Conservation (phyloP, 2,113 vertebrate species). For the Leptobrachium ailaonicum region DNA sequence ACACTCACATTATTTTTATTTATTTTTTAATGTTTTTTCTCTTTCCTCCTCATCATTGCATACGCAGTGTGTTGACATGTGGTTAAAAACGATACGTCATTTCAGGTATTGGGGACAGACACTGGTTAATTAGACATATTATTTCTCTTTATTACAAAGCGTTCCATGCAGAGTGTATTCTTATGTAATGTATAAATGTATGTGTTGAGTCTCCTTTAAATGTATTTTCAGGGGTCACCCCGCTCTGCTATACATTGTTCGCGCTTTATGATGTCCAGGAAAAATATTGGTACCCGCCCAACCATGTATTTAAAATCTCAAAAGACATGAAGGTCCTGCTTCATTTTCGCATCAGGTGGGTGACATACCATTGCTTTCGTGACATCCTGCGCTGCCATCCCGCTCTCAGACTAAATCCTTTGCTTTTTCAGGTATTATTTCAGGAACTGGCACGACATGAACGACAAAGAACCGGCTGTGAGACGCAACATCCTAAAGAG, state of each 20-base stretch:
- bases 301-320: constrained; percentile 70
- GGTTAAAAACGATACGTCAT: too few species aligned
- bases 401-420: background rate
- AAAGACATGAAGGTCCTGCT: constrained; percentile 62
- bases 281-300: constrained; percentile 84
- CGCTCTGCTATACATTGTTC: constrained; percentile 82
- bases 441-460: constrained; percentile 86
- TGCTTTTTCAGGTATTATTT: constrained; percentile 81
- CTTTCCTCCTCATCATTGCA: too few species aligned
- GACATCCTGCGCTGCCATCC: background rate
- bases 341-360: constrained; percentile 86
- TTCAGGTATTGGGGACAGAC: too few species aligned
- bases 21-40: too few species aligned
- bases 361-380: background rate
- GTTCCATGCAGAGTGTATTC: too few species aligned
- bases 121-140: too few species aligned
- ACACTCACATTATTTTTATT: too few species aligned
- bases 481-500: constrained; percentile 66
- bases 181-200: too few species aligned
- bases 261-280: constrained; percentile 75
- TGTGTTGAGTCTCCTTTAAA: too few species aligned
- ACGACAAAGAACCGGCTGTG: constrained; percentile 68
- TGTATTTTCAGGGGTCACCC: constrained; percentile 75
- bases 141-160: too few species aligned
- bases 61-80: too few species aligned